phyloP scores from a whole-genome alignment of 2,888 invertebrate genomes.

The Sinhomidia bicolor region DNA sequence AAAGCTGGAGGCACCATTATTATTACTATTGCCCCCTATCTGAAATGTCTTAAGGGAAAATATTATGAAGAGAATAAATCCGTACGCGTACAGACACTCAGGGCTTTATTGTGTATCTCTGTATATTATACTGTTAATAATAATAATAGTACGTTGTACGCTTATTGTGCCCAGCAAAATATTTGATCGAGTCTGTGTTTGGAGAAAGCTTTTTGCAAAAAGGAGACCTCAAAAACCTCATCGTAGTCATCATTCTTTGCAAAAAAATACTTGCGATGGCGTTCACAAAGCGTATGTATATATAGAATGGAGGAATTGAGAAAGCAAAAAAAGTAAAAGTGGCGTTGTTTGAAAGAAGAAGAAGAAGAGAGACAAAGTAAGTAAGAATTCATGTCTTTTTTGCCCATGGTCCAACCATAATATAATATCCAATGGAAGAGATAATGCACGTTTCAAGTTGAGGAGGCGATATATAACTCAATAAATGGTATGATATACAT shows the following conservation, averaged over 20 bases:
- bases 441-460: conserved; percentile 29
- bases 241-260: background rate
- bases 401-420: background rate
- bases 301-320: background rate
- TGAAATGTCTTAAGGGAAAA: conserved; percentile 28
- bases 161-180: background rate
- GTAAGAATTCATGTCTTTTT: background rate
- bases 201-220: background rate
- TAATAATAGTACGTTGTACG: background rate
- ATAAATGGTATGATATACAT: conserved; percentile 34
- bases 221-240: background rate
- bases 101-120: conserved; percentile 10
- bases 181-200: conserved; percentile 23
- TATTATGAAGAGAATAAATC: background rate
- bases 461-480: conserved; percentile 35
- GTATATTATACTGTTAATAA: background rate
- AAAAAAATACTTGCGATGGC: background rate
- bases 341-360: background rate
- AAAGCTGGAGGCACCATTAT: conserved; percentile 45
- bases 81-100: background rate
- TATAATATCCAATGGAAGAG: background rate
- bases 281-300: background rate
- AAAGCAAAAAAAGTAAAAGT: background rate
- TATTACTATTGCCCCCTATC: conserved; percentile 35
- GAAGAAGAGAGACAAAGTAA: too few relatives aligned